Percentiles rank a stretch among this genome's conserved stretches.
These are phyloP conservation scores for Silurus glanis DNA, from an alignment of 2,113 vertebrate species.

Conservation along the genomic window DNA sequence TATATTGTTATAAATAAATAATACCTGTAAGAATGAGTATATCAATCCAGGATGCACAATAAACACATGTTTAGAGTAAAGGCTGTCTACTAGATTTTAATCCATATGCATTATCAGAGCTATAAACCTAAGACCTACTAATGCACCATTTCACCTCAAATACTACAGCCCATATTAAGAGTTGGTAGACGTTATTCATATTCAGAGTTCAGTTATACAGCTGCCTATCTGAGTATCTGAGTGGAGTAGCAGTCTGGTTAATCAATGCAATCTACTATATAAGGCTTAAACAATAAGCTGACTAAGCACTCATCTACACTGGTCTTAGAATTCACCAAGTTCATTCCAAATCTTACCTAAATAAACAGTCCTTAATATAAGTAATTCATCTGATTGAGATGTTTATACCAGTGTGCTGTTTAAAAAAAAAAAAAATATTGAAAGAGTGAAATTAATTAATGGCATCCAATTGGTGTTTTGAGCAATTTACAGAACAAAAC, in stretches of 20 bases:
- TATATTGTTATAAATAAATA: not conserved
- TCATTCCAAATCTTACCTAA: not conserved
- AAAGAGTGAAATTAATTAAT: too few species aligned
- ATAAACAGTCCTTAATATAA: not conserved
- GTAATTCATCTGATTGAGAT: not conserved
- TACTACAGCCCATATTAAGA: not conserved
- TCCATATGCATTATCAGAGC: not conserved
- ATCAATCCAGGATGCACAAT: not conserved
- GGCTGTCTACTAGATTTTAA: not conserved
- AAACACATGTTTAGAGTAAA: not conserved
- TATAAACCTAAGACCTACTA: not conserved
- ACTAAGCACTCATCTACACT: not conserved
- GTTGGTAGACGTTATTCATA: not conserved
- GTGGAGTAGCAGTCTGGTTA: too few species aligned
- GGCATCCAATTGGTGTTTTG: too few species aligned
- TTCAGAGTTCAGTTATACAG: not conserved
- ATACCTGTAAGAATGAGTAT: not conserved
- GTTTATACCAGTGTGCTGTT: not conserved
- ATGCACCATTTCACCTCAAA: not conserved
- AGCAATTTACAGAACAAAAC: too few species aligned
- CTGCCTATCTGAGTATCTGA: not conserved
- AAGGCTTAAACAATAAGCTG: not conserved
- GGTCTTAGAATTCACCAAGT: not conserved
- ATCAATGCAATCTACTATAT: not conserved
- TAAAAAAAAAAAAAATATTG: too few species aligned